A percentile compares a stretch with the other conserved stretches of the same genome.
These are phyloP conservation scores for Tricholaema leucomelas DNA, from an alignment of 2,113 vertebrate genomes.

Conservation along the genomic window DNA sequence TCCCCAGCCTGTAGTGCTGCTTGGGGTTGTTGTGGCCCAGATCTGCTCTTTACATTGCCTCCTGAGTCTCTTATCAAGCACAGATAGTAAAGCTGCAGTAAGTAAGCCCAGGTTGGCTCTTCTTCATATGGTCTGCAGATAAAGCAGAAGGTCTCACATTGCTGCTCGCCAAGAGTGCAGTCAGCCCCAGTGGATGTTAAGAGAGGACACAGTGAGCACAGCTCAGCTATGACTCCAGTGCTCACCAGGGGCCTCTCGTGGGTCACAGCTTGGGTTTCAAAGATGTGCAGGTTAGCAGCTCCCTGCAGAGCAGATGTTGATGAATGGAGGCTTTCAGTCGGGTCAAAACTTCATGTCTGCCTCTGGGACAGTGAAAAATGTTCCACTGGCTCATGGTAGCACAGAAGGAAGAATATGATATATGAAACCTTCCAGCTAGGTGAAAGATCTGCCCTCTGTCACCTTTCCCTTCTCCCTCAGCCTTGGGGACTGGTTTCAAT, in stretches of 20 bases:
- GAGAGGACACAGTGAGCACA: background rate
- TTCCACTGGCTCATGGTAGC: background rate
- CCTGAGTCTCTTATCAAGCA: background rate
- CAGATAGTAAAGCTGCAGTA: background rate
- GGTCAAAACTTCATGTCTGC: background rate
- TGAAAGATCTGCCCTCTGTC: background rate
- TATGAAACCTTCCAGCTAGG: background rate
- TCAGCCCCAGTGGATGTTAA: background rate
- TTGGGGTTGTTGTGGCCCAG: no score
- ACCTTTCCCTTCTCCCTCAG: background rate
- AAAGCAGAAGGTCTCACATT: background rate
- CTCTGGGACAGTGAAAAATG: background rate
- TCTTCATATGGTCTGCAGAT: background rate
- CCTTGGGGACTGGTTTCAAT: no score
- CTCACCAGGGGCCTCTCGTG: background rate
- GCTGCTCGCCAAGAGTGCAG: background rate
- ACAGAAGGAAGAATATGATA: background rate
- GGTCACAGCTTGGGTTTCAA: background rate
- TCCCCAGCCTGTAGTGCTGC: no score
- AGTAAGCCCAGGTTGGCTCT: background rate
- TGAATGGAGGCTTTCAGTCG: background rate
- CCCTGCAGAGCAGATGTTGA: background rate
- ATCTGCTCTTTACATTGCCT: background rate
- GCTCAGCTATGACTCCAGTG: accelerated
- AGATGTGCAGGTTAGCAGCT: background rate